phyloP scores from a whole-genome alignment of 1,140 invertebrate species.

The Tetragnatha versicolor region DNA sequence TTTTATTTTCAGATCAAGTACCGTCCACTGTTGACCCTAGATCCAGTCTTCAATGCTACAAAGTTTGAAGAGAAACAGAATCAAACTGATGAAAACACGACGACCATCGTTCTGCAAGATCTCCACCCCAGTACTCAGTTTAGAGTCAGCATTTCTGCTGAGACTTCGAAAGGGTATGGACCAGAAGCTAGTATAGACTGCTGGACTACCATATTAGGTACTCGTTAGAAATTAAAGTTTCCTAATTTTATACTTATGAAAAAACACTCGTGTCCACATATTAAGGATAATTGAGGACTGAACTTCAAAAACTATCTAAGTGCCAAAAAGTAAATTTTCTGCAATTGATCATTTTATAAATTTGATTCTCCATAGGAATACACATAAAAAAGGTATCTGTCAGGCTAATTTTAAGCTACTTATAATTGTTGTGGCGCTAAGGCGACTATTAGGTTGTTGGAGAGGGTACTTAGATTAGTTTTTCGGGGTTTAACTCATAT shows the following conservation, averaged over 20 bases:
- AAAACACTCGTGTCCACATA: too few species aligned
- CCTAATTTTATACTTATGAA: background rate
- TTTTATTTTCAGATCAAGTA: slow-evolving; percentile 6
- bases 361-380: too few species aligned
- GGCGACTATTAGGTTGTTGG: too few species aligned
- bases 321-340: too few species aligned
- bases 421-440: too few species aligned
- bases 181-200: background rate
- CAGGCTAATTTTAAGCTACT: too few species aligned
- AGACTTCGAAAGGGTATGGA: slow-evolving; percentile 30
- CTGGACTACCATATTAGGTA: slow-evolving; percentile 44
- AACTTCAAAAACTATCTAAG: too few species aligned
- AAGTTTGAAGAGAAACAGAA: background rate
- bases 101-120: background rate
- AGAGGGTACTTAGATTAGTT: too few species aligned
- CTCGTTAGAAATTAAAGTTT: background rate
- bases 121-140: slow-evolving; percentile 45
- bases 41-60: slow-evolving; percentile 25
- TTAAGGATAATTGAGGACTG: too few species aligned
- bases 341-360: too few species aligned
- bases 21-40: slow-evolving; percentile 14
- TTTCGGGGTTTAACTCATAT: too few species aligned
- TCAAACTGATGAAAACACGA: background rate
- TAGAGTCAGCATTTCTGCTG: background rate
- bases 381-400: too few species aligned